Evolutionary conservation across 1,140 invertebrate species (phyloP).

Genomic region (Trachelipus rathkii): DNA sequence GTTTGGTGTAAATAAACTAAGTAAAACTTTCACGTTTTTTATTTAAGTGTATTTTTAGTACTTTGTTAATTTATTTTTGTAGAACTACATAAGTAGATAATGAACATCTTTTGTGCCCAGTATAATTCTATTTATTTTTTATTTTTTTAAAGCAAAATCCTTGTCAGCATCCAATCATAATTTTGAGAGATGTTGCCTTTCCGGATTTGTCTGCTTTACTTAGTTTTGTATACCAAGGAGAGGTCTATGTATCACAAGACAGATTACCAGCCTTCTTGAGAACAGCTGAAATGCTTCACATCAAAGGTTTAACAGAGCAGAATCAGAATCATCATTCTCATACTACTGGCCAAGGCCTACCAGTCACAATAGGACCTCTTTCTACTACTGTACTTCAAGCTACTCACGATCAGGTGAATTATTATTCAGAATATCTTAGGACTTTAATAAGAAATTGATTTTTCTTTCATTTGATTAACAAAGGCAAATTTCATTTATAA

Average conservation of each 20-base stretch:
- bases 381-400: not conserved
- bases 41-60: not conserved
- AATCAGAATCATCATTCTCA: slow-evolving; percentile 34
- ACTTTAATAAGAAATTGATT: too few relatives aligned
- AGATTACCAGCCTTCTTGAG: slow-evolving; percentile 61
- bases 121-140: slow-evolving; percentile 31
- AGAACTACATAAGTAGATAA: not conserved
- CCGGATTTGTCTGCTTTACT: slow-evolving; percentile 55
- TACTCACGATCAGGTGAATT: slow-evolving; percentile 6
- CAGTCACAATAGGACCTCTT: slow-evolving; percentile 2
- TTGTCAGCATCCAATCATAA: slow-evolving; percentile 57
- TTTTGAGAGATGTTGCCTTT: slow-evolving; percentile 55
- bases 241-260: slow-evolving; percentile 65
- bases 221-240: slow-evolving; percentile 58
- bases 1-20: too few relatives aligned
- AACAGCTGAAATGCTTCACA: slow-evolving; percentile 61
- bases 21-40: not conserved
- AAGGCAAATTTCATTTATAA: too few relatives aligned
- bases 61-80: not conserved
- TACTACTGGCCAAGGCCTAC: not conserved
- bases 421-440: too few relatives aligned
- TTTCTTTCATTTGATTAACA: too few relatives aligned
- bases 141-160: slow-evolving; percentile 54
- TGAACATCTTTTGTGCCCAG: not conserved
- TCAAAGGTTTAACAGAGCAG: slow-evolving; percentile 59